Evolutionary conservation across 2,797 vertebrate species (phyloP).

Genomic region (Hyperoplus lanceolatus): DNA sequence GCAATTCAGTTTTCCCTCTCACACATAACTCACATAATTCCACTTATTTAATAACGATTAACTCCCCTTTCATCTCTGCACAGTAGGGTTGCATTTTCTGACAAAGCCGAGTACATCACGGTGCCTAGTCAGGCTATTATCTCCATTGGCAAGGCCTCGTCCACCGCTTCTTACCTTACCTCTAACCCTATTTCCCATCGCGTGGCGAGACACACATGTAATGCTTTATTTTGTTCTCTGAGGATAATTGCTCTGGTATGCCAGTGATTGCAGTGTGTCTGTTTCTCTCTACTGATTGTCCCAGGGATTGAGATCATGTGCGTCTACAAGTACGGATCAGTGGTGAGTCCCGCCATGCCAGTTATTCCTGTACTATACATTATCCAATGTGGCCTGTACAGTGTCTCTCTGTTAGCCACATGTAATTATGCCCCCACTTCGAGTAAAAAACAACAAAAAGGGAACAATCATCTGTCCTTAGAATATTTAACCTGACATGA

Average conservation of each 20-base stretch:
- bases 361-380: constrained; percentile 61
- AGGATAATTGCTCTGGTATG: constrained; percentile 82
- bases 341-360: constrained; percentile 87
- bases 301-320: constrained; percentile 99
- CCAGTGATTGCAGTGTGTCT: constrained; percentile 76
- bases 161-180: constrained; percentile 52
- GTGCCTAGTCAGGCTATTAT: constrained; percentile 56
- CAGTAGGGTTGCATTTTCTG: constrained; percentile 46
- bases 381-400: constrained; percentile 62
- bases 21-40: constrained; percentile 45
- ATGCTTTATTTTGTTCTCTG: constrained; percentile 75
- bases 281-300: constrained; percentile 68
- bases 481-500: constrained; percentile 61
- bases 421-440: constrained; percentile 74
- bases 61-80: constrained; percentile 40
- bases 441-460: constrained; percentile 52
- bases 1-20: constrained; percentile 16
- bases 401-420: constrained; percentile 55
- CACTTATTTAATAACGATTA: constrained; percentile 41
- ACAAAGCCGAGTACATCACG: constrained; percentile 47
- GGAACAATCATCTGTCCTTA: constrained; percentile 47
- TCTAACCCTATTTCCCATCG: constrained; percentile 54
- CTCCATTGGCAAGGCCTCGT: constrained; percentile 54
- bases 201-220: constrained; percentile 76
- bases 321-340: constrained; percentile 97